Evolutionary conservation across 2,113 vertebrate species (phyloP).

Genomic region (Cyanistes caeruleus): DNA sequence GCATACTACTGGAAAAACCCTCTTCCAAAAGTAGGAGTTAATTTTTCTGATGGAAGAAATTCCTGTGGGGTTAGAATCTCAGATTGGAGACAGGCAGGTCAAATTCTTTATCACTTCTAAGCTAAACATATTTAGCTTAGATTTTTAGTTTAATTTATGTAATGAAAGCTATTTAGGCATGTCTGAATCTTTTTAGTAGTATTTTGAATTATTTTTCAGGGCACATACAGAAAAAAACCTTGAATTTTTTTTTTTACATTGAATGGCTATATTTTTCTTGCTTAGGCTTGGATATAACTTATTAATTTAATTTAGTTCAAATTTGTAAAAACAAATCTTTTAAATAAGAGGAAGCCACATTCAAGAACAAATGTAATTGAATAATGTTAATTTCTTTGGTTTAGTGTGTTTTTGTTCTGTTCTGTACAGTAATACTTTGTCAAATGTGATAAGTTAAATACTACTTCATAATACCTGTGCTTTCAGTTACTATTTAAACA

Average conservation of each 20-base stretch:
- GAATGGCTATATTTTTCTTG: rapidly evolving
- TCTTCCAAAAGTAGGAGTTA: background rate
- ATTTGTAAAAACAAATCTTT: background rate
- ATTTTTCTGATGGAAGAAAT: background rate
- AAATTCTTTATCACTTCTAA: background rate
- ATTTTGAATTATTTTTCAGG: background rate
- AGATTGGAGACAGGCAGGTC: background rate
- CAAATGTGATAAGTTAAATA: background rate
- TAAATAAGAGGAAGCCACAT: background rate
- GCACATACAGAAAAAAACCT: background rate
- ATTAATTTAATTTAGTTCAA: background rate
- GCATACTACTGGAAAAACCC: background rate
- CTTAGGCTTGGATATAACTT: background rate
- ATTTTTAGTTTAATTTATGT: background rate
- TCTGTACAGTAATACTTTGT: background rate
- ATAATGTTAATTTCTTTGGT: background rate
- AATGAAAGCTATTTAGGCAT: background rate
- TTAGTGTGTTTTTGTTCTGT: background rate
- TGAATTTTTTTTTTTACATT: background rate
- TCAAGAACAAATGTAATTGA: background rate
- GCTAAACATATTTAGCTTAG: background rate
- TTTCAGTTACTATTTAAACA: background rate
- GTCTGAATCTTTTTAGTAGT: background rate
- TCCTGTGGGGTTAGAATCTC: background rate
- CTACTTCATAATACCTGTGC: background rate